Percentiles rank a stretch among this genome's conserved stretches.
These are phyloP conservation scores for Squalus acanthias DNA, from an alignment of 2,797 vertebrate species.

Conservation along the genomic window DNA sequence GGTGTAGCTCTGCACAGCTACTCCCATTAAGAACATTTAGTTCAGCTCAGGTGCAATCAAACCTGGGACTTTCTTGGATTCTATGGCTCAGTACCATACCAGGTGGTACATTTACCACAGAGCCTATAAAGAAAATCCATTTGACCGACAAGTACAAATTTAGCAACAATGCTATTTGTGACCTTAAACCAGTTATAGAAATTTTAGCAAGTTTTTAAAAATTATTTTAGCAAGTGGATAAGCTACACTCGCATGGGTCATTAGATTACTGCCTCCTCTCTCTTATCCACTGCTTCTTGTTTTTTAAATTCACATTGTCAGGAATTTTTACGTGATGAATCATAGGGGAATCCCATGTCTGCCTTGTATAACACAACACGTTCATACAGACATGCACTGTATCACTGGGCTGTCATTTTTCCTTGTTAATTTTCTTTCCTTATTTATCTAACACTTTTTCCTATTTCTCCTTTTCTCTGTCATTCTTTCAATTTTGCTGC, in stretches of 20 bases:
- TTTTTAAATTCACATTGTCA: neutral
- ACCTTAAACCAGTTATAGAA: neutral
- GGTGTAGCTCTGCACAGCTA: neutral
- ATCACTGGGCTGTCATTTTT: neutral
- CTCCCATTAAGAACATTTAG: neutral
- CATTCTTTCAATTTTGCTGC: neutral
- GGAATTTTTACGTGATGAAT: neutral
- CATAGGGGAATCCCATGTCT: neutral
- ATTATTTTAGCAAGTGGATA: neutral
- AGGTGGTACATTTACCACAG: neutral
- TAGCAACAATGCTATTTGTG: neutral
- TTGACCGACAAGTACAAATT: neutral
- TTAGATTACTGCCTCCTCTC: neutral
- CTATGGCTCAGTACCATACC: neutral
- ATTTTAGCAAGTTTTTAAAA: neutral
- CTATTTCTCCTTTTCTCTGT: neutral
- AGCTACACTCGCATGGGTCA: neutral
- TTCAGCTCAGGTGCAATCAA: neutral
- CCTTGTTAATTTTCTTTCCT: neutral
- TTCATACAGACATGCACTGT: neutral
- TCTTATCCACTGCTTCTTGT: neutral
- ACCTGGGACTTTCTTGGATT: neutral
- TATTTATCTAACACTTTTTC: neutral
- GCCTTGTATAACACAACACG: neutral
- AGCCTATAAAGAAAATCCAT: neutral